Base-by-base conservation (phyloP, 2,888 invertebrate species). In the Rhagium mordax region DNA sequence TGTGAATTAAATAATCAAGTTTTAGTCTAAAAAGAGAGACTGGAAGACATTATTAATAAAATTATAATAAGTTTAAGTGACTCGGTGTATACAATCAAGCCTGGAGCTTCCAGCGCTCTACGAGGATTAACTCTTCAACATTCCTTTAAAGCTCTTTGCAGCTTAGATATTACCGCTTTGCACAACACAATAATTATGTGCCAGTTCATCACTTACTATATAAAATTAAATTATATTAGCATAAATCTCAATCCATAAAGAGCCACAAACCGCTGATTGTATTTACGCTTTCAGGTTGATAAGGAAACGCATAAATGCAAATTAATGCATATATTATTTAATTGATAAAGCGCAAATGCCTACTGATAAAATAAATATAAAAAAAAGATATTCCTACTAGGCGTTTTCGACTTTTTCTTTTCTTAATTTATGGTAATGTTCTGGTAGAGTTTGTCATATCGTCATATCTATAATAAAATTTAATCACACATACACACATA, bases 51-150 rank as follows among this genome's bases (percentile, higher is more conserved):
- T 72, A 70, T 76, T 76, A 76, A 74, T 71, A 71, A 71, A 77
- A 77, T 74, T 74, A 74, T 75, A 75, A 77, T 77, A 74, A 77
- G 72, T 75, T 53, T 68, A 73, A 75, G 67, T 74, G 71, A 61
- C 68, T 66, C 57, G 53, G 60, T 70, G 64, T 71, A 69, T 55
- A 68, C 74, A 74, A 74, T 74, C 65, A 69, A 69, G 69, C 29
- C 53, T 48, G 65, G 27, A 69, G 53, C 41, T 64, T 49, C 24
- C 15, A 27, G 27, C 47, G 53, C 48, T 72, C 72, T 72, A 71
- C 73, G 51, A 24, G 72, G 74, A 78, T 78, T 78, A 72, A 78
- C 76, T 74, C 71, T 62, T 69, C 66, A 74, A 72, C 72, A 74
- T 76, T 74, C 70, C 78, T 76, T 78, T 78, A 76, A 78, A 74